phyloP scores from a whole-genome alignment of 2,797 vertebrate species.

The Crossoptilon crossoptilon region DNA sequence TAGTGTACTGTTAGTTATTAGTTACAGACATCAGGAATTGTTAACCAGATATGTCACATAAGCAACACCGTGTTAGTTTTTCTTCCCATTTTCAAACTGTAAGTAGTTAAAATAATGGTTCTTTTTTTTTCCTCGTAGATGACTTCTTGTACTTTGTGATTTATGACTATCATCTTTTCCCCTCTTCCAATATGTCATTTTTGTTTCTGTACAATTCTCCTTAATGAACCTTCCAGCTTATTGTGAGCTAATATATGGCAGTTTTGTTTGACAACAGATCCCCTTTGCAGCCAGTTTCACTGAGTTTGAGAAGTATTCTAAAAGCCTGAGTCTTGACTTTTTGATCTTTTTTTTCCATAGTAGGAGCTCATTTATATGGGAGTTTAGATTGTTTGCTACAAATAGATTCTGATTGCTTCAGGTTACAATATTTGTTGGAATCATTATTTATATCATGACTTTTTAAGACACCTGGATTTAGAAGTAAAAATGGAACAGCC shows the following conservation, averaged over 20 bases:
- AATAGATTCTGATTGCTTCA: background rate
- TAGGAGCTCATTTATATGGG: background rate
- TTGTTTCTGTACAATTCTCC: background rate
- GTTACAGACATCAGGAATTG: background rate
- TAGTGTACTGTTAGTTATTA: conserved; percentile 6
- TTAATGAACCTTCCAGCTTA: background rate
- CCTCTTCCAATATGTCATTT: background rate
- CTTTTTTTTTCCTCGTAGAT: background rate
- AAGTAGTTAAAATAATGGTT: background rate
- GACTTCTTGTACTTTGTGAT: background rate
- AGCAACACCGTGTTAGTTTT: background rate
- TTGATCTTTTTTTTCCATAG: background rate
- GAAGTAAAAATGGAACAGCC: background rate
- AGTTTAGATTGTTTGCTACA: background rate
- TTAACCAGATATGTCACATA: background rate
- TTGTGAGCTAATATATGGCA: background rate
- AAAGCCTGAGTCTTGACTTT: background rate
- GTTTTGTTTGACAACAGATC: background rate
- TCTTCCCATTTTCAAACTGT: background rate
- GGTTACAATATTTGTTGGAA: background rate
- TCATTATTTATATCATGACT: background rate
- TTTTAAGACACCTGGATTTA: background rate
- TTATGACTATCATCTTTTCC: background rate
- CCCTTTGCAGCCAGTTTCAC: background rate
- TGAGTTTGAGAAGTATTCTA: background rate